Evolutionary conservation across 2,888 invertebrate genomes (phyloP), one percentile per base, ranked within the genome.

Genomic region (Archips crataeganus): DNA sequence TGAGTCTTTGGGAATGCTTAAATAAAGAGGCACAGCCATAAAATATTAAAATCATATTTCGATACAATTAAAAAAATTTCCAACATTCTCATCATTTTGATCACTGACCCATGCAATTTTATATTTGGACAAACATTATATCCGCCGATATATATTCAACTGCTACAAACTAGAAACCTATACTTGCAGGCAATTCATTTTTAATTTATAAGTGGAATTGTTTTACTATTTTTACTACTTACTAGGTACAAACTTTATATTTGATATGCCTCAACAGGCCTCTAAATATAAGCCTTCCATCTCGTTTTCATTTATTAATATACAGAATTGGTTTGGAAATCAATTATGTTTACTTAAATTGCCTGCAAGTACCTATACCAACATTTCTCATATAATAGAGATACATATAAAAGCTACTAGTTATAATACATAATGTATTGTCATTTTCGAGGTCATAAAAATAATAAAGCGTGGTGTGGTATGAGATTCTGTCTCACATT

Each of bases 351-450:
- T 39, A 4, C 39, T 39, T 34, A 42, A 65, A 65, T 69, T 60
- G 74, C n/a, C 60, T 34, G 74, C 6, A 15, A 47, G 57, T n/a
- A 64, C 11, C 64, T 49, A 70, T n/a, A 64, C n/a, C 69, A 64
- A 70, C 45, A 70, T 13, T 42, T 65, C 62, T 72, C 71, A 68
- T 69, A 72, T 67, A 68, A 74, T 75, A 60, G 71, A 74, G 49
- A 73, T 76, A 79, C 67, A 77, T 77, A 82, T 70, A 82, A 82
- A 82, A 82, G 79, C 82, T 83, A 82, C 79, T 68, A 75, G 66
- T 76, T 70, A 45, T 69, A 66, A 69, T 57, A 76, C 34, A 51
- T 71, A 73, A 79, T 76, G 78, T 84, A 84, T 83, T 84, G 83
- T 84, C 84, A 66, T 77, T 78, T 71, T 75, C 69, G 71, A 77